Conservation (phyloP, 2,113 vertebrate species). For the Pholis gunnellus region DNA sequence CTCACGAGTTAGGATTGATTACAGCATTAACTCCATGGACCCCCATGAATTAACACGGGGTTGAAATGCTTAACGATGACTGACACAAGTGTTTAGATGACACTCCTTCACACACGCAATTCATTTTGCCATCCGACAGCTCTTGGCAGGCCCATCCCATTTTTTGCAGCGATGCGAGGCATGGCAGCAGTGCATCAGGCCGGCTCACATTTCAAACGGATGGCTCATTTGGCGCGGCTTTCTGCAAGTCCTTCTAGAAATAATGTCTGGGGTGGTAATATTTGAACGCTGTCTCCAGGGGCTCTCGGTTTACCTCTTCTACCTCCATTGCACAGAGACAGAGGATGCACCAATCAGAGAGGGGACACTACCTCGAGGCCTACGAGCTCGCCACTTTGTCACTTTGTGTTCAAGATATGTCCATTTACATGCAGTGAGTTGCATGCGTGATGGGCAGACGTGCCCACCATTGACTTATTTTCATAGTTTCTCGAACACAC, state of each 20-base stretch:
- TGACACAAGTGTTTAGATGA: conserved; percentile 71
- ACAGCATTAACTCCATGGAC: conserved; percentile 70
- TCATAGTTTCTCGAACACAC: not conserved
- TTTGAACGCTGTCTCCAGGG: conserved; percentile 84
- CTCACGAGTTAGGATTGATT: conserved; percentile 72
- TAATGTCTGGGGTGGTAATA: conserved; percentile 80
- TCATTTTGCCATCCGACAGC: conserved; percentile 58
- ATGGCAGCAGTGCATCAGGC: conserved; percentile 70
- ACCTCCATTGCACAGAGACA: conserved; percentile 72
- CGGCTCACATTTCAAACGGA: conserved; percentile 80
- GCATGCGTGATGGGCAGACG: not conserved
- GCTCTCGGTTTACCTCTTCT: conserved; percentile 65
- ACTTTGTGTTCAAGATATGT: not conserved
- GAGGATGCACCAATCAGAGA: conserved; percentile 74
- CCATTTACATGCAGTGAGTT: conserved; percentile 1
- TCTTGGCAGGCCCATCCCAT: conserved; percentile 69
- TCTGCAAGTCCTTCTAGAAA: conserved; percentile 81
- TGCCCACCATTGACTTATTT: conserved; percentile 9
- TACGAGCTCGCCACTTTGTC: not conserved
- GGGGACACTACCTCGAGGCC: conserved; percentile 2
- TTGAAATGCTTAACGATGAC: conserved; percentile 71
- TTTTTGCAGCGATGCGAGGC: conserved; percentile 72
- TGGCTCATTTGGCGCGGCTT: conserved; percentile 70
- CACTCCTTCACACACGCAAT: conserved; percentile 68
- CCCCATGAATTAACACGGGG: conserved; percentile 68